phyloP scores from a whole-genome alignment of 2,113 vertebrate species.

The Zosterops lateralis region DNA sequence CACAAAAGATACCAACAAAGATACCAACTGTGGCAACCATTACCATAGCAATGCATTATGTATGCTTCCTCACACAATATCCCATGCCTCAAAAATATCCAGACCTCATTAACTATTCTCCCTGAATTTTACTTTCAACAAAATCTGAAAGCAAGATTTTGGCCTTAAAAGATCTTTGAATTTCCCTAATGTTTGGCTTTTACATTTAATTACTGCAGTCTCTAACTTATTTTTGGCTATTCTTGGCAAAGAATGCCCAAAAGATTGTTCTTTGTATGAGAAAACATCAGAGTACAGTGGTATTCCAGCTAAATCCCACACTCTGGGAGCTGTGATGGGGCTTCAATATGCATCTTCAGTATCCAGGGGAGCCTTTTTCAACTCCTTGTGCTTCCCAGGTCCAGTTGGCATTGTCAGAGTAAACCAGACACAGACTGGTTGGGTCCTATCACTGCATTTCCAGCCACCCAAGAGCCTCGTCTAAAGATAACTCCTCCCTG shows the following conservation, averaged over 20 bases:
- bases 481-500: neutral
- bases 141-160: neutral
- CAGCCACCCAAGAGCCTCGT: neutral
- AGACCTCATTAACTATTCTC: neutral
- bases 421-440: neutral
- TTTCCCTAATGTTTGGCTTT: neutral
- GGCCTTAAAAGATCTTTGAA: neutral
- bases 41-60: conserved; percentile 61
- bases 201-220: neutral
- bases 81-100: conserved; percentile 22
- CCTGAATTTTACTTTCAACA: neutral
- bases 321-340: neutral
- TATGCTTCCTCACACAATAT: neutral
- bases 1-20: conserved; percentile 59
- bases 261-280: neutral
- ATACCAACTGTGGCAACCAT: conserved; percentile 56
- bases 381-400: neutral
- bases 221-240: neutral
- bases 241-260: neutral
- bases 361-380: neutral
- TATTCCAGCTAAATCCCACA: neutral
- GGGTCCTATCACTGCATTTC: neutral
- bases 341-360: neutral
- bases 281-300: neutral
- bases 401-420: neutral